phyloP scores from a whole-genome alignment of 2,888 invertebrate genomes.

The Chalcis sispes region DNA sequence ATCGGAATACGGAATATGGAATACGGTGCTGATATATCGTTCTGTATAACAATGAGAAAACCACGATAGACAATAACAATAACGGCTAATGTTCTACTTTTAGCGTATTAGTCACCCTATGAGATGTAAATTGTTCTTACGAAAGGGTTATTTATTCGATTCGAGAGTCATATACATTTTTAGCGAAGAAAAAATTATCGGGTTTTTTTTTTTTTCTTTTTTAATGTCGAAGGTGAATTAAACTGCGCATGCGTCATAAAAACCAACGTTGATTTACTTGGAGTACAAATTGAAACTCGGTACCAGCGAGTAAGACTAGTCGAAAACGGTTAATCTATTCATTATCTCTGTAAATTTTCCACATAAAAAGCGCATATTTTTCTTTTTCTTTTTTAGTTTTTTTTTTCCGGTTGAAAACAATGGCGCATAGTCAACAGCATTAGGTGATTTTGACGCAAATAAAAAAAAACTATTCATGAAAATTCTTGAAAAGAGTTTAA shows the following conservation, averaged over 20 bases:
- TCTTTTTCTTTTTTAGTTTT: not conserved
- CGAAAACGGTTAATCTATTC: slow-evolving; percentile 30
- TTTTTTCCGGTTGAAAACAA: slow-evolving; percentile 18
- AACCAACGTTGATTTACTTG: not conserved
- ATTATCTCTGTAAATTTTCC: slow-evolving; percentile 9
- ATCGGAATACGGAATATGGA: too few species aligned
- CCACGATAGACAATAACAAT: too few species aligned
- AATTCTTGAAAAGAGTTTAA: not conserved
- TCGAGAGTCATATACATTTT: not conserved
- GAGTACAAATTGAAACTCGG: slow-evolving; percentile 5
- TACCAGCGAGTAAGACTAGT: slow-evolving; percentile 18
- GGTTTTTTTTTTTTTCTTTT: not conserved
- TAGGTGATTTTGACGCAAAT: slow-evolving; percentile 33
- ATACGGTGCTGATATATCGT: too few species aligned
- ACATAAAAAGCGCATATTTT: not conserved
- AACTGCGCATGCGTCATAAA: slow-evolving; percentile 12
- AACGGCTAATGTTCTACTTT: not conserved
- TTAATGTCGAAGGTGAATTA: slow-evolving; percentile 14
- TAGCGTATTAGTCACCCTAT: slow-evolving; percentile 1
- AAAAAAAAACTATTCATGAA: slow-evolving; percentile 6
- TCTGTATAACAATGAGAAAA: too few species aligned
- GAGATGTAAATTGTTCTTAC: not conserved
- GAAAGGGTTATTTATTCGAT: not conserved
- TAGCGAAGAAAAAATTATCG: not conserved
- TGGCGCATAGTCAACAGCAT: not conserved